A percentile compares a stretch with the other conserved stretches of the same genome.
Evolutionary conservation across 2,888 invertebrate genomes (phyloP).

Genomic region (Eilema caniola): DNA sequence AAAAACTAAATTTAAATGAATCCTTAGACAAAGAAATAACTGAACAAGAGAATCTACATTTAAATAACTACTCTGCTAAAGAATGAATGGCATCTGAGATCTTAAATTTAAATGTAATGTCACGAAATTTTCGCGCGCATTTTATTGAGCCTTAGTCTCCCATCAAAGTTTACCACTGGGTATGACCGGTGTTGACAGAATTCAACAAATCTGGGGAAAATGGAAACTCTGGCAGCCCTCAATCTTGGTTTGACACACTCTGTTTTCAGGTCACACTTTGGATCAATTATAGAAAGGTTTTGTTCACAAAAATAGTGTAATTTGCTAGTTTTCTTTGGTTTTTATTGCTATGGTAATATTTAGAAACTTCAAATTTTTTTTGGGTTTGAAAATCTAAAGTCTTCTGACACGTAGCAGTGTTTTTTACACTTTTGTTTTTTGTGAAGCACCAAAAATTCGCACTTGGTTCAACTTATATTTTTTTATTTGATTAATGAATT

Average conservation of each 20-base stretch:
- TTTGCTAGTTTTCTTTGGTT: slow-evolving; percentile 9
- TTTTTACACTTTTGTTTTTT: neutral
- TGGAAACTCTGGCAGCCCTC: slow-evolving; percentile 55
- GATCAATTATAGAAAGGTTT: slow-evolving; percentile 53
- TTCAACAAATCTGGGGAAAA: slow-evolving; percentile 49
- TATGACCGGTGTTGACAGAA: slow-evolving; percentile 53
- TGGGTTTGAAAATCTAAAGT: neutral
- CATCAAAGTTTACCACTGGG: neutral
- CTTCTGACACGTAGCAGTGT: neutral
- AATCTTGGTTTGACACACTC: slow-evolving; percentile 58
- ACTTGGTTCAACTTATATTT: neutral
- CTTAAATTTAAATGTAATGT: no score
- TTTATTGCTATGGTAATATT: slow-evolving; percentile 3
- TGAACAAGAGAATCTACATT: no score
- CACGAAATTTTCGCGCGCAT: neutral
- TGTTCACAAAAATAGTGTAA: slow-evolving; percentile 6
- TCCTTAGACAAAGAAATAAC: neutral
- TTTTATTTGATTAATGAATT: neutral
- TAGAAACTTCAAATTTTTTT: neutral
- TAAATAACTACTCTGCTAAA: no score
- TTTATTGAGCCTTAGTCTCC: neutral
- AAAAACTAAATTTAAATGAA: neutral
- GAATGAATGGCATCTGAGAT: no score
- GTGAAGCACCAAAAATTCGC: neutral
- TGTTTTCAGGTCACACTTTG: slow-evolving; percentile 53